phyloP scores from a whole-genome alignment of 2,113 vertebrate genomes.

The Calyptomena viridis region DNA sequence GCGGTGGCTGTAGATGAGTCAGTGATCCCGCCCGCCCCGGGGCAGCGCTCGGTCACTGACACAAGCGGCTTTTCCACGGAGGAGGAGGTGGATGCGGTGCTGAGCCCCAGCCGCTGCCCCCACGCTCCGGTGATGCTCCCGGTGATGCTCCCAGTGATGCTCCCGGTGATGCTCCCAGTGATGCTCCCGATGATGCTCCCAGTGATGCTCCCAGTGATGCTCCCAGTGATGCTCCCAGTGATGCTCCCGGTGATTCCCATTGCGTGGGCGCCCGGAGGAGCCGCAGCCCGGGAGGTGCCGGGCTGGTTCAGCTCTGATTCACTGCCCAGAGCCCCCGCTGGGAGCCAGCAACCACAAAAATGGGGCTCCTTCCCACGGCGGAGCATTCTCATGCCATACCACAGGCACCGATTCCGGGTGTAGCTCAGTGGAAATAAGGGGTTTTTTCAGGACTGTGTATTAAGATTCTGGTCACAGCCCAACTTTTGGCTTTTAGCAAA shows the following conservation, averaged over 20 bases:
- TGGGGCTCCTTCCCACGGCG: not conserved
- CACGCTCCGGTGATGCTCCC: not conserved
- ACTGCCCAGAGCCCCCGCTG: not conserved
- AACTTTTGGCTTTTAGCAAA: not conserved
- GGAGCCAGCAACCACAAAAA: not conserved
- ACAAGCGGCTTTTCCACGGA: not conserved
- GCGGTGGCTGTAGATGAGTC: not conserved
- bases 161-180: not conserved
- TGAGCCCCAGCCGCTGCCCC: not conserved
- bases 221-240: not conserved
- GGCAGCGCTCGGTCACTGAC: fast-evolving
- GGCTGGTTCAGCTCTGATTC: slow-evolving; percentile 2
- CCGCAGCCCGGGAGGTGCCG: not conserved
- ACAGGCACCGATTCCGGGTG: fast-evolving
- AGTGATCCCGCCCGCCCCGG: not conserved
- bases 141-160: not conserved
- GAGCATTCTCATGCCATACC: fast-evolving
- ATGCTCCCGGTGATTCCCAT: not conserved
- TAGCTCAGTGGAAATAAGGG: fast-evolving
- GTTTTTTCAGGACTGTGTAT: fast-evolving
- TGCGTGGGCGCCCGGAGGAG: not conserved
- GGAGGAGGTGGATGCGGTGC: not conserved
- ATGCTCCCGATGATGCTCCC: too few relatives aligned
- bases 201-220: not conserved
- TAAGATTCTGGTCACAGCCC: not conserved